A percentile compares a stretch with the other conserved stretches of the same genome.
phyloP scores from a whole-genome alignment of 2,888 invertebrate species.

The Cephus nigrinus region DNA sequence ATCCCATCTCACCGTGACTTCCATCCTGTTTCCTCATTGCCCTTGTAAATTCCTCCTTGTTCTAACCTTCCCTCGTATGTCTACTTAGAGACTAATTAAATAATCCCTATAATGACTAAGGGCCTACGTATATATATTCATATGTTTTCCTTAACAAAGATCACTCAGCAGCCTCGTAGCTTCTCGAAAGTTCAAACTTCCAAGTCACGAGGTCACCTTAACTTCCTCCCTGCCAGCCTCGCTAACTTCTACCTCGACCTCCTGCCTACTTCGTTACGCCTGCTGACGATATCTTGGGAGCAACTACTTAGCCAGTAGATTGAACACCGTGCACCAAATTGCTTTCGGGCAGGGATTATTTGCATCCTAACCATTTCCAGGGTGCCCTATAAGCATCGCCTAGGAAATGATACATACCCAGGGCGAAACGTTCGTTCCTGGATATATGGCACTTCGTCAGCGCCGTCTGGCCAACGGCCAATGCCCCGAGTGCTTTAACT shows the following conservation, averaged over 20 bases:
- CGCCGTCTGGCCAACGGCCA: constrained; percentile 49
- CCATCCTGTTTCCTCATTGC: no score
- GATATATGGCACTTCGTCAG: constrained; percentile 43
- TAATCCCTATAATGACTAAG: no score
- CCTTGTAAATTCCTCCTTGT: no score
- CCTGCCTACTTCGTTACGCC: constrained; percentile 17
- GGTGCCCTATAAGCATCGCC: constrained; percentile 3
- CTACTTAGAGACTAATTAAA: no score
- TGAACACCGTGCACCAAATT: constrained; percentile 54
- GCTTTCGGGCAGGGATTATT: constrained; percentile 54
- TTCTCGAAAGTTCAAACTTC: no score
- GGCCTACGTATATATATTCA: no score
- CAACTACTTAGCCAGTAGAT: constrained; percentile 48
- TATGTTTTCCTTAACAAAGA: no score
- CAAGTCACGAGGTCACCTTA: no score
- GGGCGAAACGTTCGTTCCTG: constrained; percentile 17
- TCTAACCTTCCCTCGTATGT: no score
- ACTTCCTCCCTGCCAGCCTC: no score
- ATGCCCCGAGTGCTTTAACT: constrained; percentile 41
- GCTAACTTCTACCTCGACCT: constrained; percentile 6
- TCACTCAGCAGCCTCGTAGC: no score
- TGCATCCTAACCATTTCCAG: constrained; percentile 44
- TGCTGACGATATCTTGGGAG: constrained; percentile 41
- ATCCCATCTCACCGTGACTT: no score
- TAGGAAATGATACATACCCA: constrained; percentile 28